phyloP scores from a whole-genome alignment of 1,140 invertebrate genomes.

The Delia radicum region DNA sequence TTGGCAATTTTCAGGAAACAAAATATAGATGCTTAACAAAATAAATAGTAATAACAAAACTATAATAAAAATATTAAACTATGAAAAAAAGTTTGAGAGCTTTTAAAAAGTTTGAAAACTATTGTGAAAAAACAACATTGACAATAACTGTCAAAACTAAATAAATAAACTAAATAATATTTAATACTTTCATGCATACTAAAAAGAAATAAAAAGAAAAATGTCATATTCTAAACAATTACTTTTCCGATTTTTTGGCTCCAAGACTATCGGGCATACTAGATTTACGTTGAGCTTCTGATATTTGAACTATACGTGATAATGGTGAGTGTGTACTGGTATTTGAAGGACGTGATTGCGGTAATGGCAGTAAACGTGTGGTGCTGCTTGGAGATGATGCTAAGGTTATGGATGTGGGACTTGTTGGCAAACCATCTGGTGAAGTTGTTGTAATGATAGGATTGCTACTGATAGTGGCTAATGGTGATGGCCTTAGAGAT shows the following conservation, averaged over 20 bases:
- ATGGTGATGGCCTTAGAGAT: constrained; percentile 49
- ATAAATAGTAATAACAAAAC: too few species aligned
- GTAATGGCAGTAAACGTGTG: constrained; percentile 37
- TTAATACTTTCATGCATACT: background rate
- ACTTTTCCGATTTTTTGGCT: constrained; percentile 15
- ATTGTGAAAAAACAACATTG: background rate
- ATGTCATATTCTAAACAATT: background rate
- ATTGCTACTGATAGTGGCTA: constrained; percentile 43
- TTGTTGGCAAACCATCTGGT: constrained; percentile 9
- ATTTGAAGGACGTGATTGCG: background rate
- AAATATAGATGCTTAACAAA: background rate
- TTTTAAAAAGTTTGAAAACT: background rate
- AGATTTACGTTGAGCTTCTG: constrained; percentile 52
- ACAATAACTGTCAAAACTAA: background rate
- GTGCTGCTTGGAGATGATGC: background rate
- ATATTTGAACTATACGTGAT: constrained; percentile 51
- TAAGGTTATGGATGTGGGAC: background rate
- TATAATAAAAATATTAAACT: too few species aligned
- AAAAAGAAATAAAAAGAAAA: constrained; percentile 9
- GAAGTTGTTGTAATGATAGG: constrained; percentile 3
- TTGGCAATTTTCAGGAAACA: constrained; percentile 25
- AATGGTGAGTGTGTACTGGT: constrained; percentile 50
- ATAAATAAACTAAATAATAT: background rate
- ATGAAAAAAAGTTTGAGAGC: too few species aligned
- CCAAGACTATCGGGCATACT: constrained; percentile 48